These are phyloP conservation scores for Malurus splendens DNA, from an alignment of 2,797 vertebrate genomes.

Conservation along the genomic window DNA sequence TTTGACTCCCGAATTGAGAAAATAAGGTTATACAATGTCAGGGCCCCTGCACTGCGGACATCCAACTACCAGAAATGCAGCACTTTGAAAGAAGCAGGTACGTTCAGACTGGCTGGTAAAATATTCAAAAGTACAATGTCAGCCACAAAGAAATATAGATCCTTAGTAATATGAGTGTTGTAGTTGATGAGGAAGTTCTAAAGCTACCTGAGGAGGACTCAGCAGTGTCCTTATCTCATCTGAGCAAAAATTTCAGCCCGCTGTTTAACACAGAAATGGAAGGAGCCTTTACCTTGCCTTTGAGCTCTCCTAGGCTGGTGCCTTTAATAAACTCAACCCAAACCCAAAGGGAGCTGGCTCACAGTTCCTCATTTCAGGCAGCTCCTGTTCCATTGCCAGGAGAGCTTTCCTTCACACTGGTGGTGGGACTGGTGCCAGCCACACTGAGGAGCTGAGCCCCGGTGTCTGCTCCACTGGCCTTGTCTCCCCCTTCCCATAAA, in stretches of 20 bases:
- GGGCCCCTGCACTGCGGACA: conserved; percentile 79
- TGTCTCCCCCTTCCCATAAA: neutral
- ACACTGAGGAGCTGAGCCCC: accelerated
- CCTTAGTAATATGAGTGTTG: neutral
- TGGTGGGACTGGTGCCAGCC: neutral
- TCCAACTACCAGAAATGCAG: conserved; percentile 87
- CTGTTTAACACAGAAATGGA: neutral
- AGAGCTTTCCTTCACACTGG: neutral
- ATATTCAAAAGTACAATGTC: conserved; percentile 2
- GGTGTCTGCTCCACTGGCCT: neutral
- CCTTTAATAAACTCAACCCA: neutral
- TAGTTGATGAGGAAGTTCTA: neutral
- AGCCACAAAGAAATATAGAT: neutral
- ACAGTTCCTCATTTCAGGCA: neutral
- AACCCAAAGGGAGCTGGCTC: neutral
- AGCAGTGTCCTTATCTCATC: neutral
- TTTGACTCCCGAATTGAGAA: conserved; percentile 93
- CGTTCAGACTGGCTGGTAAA: neutral
- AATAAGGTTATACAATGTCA: conserved; percentile 82
- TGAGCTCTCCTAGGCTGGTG: neutral
- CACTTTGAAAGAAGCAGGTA: conserved; percentile 90
- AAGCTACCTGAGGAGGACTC: neutral
- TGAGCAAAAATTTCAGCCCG: neutral
- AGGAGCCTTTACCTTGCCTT: neutral
- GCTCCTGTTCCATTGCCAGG: neutral